These are phyloP conservation scores for Indicator maculatus DNA, from an alignment of 2,113 vertebrate genomes.

Conservation along the genomic window DNA sequence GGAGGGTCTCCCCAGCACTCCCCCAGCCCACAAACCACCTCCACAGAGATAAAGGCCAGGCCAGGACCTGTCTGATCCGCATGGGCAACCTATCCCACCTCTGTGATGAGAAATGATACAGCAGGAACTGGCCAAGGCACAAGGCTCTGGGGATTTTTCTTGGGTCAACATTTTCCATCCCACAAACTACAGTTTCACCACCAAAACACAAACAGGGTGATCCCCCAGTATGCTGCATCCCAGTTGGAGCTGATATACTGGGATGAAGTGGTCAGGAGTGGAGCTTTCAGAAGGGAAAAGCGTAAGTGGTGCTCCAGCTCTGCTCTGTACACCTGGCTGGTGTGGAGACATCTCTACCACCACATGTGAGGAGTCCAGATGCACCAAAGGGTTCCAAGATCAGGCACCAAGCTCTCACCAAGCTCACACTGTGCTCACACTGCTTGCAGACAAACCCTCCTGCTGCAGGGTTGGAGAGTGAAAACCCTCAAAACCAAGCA, in stretches of 20 bases:
- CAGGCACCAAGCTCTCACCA: not conserved
- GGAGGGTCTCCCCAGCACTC: accelerated
- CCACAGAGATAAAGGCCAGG: not conserved
- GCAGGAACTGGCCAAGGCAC: not conserved
- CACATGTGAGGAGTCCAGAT: accelerated
- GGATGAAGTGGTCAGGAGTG: accelerated
- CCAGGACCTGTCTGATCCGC: accelerated
- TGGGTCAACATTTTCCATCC: not conserved
- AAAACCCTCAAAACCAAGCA: accelerated
- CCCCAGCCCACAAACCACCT: not conserved
- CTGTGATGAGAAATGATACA: not conserved
- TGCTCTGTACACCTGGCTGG: accelerated
- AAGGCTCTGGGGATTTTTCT: not conserved
- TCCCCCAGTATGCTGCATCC: accelerated
- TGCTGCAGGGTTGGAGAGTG: not conserved
- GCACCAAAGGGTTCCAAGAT: not conserved
- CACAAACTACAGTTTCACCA: accelerated
- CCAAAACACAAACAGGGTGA: not conserved
- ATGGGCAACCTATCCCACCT: not conserved
- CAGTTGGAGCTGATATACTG: not conserved
- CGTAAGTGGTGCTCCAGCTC: not conserved
- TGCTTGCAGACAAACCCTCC: not conserved
- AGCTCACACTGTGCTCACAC: accelerated
- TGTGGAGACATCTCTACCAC: accelerated
- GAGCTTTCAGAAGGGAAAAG: not conserved